These are phyloP conservation scores for Macrobrachium nipponense DNA, from an alignment of 1,140 invertebrate species.

Conservation along the genomic window DNA sequence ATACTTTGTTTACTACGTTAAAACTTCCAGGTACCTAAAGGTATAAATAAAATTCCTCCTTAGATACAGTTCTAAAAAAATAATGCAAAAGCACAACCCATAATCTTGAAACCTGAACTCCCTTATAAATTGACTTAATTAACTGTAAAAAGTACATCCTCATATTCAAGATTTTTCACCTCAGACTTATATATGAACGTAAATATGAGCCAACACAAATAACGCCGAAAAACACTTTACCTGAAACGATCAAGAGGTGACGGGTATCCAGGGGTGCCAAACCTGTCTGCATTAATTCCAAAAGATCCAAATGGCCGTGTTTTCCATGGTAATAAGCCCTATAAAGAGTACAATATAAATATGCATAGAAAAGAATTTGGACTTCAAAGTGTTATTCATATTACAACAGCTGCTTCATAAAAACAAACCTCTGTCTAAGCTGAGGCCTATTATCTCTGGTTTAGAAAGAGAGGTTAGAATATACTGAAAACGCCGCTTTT, in stretches of 20 bases:
- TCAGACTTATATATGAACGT: background rate
- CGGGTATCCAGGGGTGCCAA: conserved; percentile 29
- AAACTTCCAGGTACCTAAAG: no score
- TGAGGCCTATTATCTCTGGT: no score
- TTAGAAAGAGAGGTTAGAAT: no score
- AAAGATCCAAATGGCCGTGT: background rate
- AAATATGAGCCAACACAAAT: background rate
- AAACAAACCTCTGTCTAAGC: background rate
- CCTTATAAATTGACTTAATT: no score
- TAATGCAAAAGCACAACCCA: no score
- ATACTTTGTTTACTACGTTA: no score
- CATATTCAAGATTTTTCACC: no score
- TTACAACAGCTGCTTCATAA: background rate
- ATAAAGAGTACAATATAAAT: background rate
- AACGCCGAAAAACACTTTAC: background rate
- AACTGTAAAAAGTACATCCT: no score
- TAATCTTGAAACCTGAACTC: no score
- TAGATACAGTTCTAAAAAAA: no score
- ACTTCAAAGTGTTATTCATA: background rate
- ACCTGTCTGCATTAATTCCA: background rate
- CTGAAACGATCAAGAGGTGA: conserved; percentile 31
- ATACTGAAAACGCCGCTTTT: no score
- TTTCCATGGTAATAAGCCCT: conserved; percentile 37
- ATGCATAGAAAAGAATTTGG: background rate
- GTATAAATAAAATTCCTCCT: no score